Evolutionary conservation across 2,797 vertebrate genomes (phyloP).

Genomic region (Siniperca scherzeri): DNA sequence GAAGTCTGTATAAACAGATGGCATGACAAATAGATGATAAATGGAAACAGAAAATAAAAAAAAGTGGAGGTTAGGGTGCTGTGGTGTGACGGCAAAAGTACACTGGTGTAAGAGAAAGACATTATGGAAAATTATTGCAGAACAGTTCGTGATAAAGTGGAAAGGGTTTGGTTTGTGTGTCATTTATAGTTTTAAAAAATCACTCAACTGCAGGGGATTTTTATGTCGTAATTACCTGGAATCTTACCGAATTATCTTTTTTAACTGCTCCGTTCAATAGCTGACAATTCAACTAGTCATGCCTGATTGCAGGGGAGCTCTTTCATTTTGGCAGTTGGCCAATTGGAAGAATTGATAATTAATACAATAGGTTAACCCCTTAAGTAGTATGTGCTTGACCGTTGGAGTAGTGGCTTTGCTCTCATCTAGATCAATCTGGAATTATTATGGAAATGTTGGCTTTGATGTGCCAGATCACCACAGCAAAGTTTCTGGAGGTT

Average conservation of each 20-base stretch:
- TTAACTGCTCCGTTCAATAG: slow-evolving; percentile 4
- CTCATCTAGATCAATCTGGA: slow-evolving; percentile 40
- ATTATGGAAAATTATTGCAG: slow-evolving; percentile 4
- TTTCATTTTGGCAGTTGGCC: slow-evolving; percentile 44
- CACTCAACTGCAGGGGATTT: slow-evolving; percentile 31
- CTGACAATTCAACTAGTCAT: slow-evolving; percentile 40
- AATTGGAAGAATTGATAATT: slow-evolving; percentile 41
- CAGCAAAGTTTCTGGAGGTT: slow-evolving; percentile 7
- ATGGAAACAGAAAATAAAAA: slow-evolving; percentile 57
- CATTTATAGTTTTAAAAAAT: slow-evolving; percentile 31
- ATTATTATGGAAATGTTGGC: slow-evolving; percentile 27
- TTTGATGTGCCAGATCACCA: slow-evolving; percentile 15
- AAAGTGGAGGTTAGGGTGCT: slow-evolving; percentile 32
- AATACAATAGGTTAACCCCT: slow-evolving; percentile 50
- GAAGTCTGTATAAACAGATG: slow-evolving; percentile 72
- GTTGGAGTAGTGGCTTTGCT: not conserved
- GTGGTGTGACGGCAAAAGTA: slow-evolving; percentile 18
- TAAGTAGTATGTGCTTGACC: slow-evolving; percentile 14
- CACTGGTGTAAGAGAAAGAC: slow-evolving; percentile 10
- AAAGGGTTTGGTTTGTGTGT: slow-evolving; percentile 23
- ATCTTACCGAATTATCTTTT: slow-evolving; percentile 36
- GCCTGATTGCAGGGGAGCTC: slow-evolving; percentile 50
- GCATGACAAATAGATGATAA: slow-evolving; percentile 66
- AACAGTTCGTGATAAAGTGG: slow-evolving; percentile 7
- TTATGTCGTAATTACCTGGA: slow-evolving; percentile 48